Conservation (phyloP, 2,888 invertebrate genomes). For the Cepaea hortensis region DNA sequence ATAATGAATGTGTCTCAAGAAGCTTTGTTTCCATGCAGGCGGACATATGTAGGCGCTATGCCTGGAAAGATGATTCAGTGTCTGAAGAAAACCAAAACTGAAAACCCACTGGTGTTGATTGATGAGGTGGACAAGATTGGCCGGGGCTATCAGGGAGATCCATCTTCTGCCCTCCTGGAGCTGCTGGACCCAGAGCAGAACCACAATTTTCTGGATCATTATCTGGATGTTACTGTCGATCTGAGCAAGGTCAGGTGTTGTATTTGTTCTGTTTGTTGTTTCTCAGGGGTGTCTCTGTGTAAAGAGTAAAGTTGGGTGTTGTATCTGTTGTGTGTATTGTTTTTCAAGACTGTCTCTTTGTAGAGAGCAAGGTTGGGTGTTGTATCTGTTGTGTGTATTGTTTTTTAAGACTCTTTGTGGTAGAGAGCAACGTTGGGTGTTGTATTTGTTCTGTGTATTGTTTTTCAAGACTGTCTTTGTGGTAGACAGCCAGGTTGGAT, state of each 20-base stretch:
- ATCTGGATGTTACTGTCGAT: conserved; percentile 97
- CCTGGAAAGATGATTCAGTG: conserved; percentile 99
- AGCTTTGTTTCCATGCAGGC: conserved; percentile 68
- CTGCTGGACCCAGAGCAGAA: conserved; percentile 99
- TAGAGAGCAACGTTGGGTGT: too few species aligned
- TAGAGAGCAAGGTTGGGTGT: too few species aligned
- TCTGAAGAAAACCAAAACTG: conserved; percentile 96
- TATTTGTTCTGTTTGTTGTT: background rate
- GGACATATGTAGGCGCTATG: conserved; percentile 99
- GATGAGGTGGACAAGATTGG: conserved; percentile 87
- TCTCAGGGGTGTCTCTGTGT: background rate
- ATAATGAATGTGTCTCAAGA: too few species aligned
- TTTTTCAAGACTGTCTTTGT: too few species aligned
- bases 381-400: too few species aligned
- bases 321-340: background rate
- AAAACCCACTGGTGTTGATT: conserved; percentile 97
- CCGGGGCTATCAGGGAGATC: conserved; percentile 95
- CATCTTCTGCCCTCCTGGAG: conserved; percentile 96
- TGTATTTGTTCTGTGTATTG: too few species aligned
- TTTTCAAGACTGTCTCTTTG: too few species aligned
- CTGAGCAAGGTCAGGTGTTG: conserved; percentile 83
- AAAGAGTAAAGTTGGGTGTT: background rate
- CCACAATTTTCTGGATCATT: conserved; percentile 97
- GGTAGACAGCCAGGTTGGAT: too few species aligned
- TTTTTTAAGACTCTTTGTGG: too few species aligned